These are phyloP conservation scores for Carettochelys insculpta DNA, from an alignment of 2,113 vertebrate species.

Conservation along the genomic window DNA sequence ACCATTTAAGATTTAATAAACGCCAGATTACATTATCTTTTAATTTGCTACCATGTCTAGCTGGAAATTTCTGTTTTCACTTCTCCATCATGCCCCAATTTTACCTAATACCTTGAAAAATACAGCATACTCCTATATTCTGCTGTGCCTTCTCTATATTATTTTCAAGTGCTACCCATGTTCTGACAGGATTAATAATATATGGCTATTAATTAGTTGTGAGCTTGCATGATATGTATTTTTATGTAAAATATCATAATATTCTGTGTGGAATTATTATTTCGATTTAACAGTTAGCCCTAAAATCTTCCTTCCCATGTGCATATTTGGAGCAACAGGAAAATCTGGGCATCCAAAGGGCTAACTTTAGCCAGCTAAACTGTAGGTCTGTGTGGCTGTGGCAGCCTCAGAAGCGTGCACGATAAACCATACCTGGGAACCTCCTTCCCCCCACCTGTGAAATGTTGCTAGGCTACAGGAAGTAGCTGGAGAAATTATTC, in stretches of 20 bases:
- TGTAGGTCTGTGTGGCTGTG: background rate
- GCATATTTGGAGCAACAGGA: background rate
- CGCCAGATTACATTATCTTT: background rate
- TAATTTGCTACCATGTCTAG: background rate
- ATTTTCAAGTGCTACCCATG: background rate
- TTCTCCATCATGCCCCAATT: background rate
- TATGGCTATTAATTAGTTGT: background rate
- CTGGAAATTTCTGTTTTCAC: rapidly evolving
- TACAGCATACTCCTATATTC: background rate
- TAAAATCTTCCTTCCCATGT: background rate
- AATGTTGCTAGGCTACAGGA: background rate
- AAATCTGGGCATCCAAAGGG: background rate
- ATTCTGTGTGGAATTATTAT: background rate
- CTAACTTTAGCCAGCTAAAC: background rate
- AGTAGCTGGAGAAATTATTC: background rate
- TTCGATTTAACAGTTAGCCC: background rate
- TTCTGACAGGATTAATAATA: background rate
- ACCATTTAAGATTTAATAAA: background rate
- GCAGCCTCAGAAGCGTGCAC: background rate
- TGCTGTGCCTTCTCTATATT: background rate
- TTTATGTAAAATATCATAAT: background rate
- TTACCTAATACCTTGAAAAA: background rate
- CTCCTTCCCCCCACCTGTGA: background rate
- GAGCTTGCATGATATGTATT: background rate
- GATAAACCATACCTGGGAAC: too few relatives aligned